Evolutionary conservation across 1,140 invertebrate species (phyloP), one percentile per base, ranked within the genome.

Genomic region (Eupeodes corollae): DNA sequence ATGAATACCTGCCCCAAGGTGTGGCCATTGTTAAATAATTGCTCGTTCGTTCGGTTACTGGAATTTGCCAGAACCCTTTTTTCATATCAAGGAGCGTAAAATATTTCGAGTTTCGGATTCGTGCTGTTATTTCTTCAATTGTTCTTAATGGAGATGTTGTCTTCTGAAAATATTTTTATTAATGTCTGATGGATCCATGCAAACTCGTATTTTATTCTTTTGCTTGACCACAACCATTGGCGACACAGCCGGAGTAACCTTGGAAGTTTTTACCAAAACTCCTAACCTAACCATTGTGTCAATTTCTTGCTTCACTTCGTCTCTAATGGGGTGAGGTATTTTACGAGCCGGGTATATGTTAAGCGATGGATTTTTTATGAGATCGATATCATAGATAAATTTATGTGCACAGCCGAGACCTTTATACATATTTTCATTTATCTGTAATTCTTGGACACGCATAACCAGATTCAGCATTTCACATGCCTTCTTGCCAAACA

Each of bases 161-260:
- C 65, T 56, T 49, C 63, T 44, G 34, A 53, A 56, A 9, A 71
- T 61, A 35, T 52, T 58, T 47, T 57, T 54, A 49, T 71, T 70
- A 12, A 73, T 51, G 26, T 70, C 50, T 30, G 40, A 55, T 16
- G 67, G 66, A 44, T 71, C 68, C 5, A 72, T 35, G 49, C 65
- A 70, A 30, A 72, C 50, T 48, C 68, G 47, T 6, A 68, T 18
- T 40, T 56, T 49, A 26, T 26, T 16, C 54, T 47, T 43, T 55
- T 71, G 68, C 40, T 52, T 49, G 8, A 61, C 57, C 10, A 68
- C 46, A 8, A 69, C 56, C 16, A 63, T 47, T 1, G 54, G 40
- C 48, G 63, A 60, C 0, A 64, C 57, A 56, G 57, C 69, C 11
- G 67, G 58, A 6, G 65, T 68, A 8, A 63, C 59, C 44, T 63